Evolutionary conservation across 2,888 invertebrate species (phyloP).

Genomic region (Epinotia brunnichana): DNA sequence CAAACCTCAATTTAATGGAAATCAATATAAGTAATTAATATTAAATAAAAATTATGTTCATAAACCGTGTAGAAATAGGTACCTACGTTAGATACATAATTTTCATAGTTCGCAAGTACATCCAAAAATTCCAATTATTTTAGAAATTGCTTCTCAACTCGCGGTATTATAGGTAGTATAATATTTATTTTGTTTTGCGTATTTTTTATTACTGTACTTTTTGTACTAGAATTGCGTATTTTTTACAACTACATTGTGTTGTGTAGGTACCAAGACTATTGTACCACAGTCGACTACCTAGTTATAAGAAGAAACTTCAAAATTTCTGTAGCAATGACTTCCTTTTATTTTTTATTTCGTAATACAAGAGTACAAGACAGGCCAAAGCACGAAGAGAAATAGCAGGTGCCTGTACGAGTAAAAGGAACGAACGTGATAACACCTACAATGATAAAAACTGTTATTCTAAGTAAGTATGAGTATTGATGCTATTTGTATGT

Average conservation of each 20-base stretch:
- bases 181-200: not conserved
- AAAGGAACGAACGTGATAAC: not conserved
- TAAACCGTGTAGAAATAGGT: too few species aligned
- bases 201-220: not conserved
- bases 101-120: too few species aligned
- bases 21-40: too few species aligned
- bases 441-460: not conserved
- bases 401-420: too few species aligned
- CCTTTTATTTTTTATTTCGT: not conserved
- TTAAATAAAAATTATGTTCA: too few species aligned
- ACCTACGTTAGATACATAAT: too few species aligned
- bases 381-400: not conserved
- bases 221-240: not conserved
- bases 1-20: too few species aligned
- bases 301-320: not conserved
- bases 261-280: not conserved
- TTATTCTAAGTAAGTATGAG: slow-evolving; percentile 8
- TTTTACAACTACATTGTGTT: not conserved
- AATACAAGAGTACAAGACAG: not conserved
- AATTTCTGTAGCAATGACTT: not conserved
- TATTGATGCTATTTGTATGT: not conserved
- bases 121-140: not conserved
- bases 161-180: not conserved
- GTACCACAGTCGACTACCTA: not conserved
- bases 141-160: not conserved